Base-by-base conservation (phyloP, 2,113 vertebrate genomes). In the Cardinalis cardinalis region DNA sequence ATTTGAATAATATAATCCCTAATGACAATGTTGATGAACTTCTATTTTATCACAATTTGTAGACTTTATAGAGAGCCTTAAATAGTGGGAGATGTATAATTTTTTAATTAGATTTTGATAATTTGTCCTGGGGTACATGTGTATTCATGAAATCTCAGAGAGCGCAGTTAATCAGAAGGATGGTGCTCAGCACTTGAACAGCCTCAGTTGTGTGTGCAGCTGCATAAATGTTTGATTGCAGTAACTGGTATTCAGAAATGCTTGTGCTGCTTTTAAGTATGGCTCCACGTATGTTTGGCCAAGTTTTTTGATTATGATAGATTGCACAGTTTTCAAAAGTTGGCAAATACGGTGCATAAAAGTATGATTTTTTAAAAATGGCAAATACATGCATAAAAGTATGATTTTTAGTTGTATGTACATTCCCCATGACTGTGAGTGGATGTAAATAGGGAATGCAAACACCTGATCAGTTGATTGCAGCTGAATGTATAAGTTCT, bases 1-100 rank as follows among this genome's bases (percentile, higher is more conserved):
- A 36, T 88, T 92, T 84, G 87, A 87, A 65, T 79, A 78, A 68
- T 84, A 49, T 60, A 55, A 77, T 71, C 68, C 26, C 61, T 87
- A 64, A 84, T 72, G 66, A 65, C 88, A 89, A 81, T 52, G 18
- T 60, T 86, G 58, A 81, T 81, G 53, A 70, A 84, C 28, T 16
- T 78, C 28, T 92, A 11, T 86, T 92, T 90, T 84, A 93, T 78
- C 77, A 56, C 23, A 10, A 52, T 72, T 90, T 65, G n/a, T 92
- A 72, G 85, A 58, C 61, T 78, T 53, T 87, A 4, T 4, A 46
- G 49, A 90, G 58, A 64, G 23, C 64, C 61, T 87, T 93, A 87
- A 86, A 64, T 88, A 83, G 29, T 66, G 29, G 36, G 17, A 14
- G 44, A 48, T 82, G 80, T 90, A 69, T 79, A 56, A 16, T 58